Evolutionary conservation across 2,888 invertebrate species (phyloP), one percentile per base, ranked within the genome.

Genomic region (Cyaniris semiargus): DNA sequence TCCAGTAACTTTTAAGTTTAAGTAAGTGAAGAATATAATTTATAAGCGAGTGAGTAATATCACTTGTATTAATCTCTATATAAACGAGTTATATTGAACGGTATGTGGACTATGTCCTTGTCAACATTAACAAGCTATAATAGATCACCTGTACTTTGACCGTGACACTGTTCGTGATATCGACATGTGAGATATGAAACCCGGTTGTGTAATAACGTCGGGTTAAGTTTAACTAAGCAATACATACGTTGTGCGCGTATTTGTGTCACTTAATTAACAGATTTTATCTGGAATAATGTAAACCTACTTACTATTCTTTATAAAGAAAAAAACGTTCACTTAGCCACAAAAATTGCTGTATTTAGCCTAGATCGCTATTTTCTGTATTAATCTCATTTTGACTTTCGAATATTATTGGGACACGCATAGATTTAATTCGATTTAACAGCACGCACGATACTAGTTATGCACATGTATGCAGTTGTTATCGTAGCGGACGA

Each of bases 381-480:
- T 31, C 27, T 74, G 74, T 75, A 75, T 75, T 78, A 80, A 80
- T 80, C 80, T 80, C 80, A 78, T 78, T 76, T 80, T 77, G 76
- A 77, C 70, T 75, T 78, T 80, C 80, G 80, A 81, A 81, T 80
- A 80, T 77, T 78, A 70, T 77, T 78, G 75, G 79, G 75, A 78
- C 75, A 79, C 77, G 48, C 27, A 23, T 74, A 74, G 71, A 27
- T 74, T 23, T 72, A 44, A 38, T n/a, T 21, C 15, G 6, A 74
- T 66, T 66, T 15, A 27, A 66, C 13, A 44, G 74, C 74, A 21
- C 23, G 48, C 74, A 21, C 23, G 23, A 44, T 31, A 27, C 53
- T 70, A 34, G 44, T 38, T 66, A 76, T 60, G 27, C 44, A 21
- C 60, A 60, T 76, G 31, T 75, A 75, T 31, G 58, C 10, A 21